A percentile compares a stretch with the other conserved stretches of the same genome.
Conservation (phyloP, 2,888 invertebrate genomes). For the Sclerodermus sp. region DNA sequence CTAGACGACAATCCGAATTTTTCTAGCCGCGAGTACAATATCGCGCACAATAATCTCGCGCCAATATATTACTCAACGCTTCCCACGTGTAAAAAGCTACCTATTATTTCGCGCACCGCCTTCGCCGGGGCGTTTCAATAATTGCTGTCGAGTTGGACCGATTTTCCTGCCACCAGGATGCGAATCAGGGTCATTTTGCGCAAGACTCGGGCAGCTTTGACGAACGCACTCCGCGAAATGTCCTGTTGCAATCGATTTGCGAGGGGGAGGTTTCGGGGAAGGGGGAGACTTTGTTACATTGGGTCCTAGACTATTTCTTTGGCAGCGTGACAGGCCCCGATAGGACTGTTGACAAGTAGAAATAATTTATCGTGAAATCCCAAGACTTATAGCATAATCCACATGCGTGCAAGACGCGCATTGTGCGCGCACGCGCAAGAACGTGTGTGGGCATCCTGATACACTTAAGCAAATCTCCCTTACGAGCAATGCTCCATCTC, state of each 20-base stretch:
- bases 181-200: background rate
- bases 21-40: no score
- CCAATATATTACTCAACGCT: no score
- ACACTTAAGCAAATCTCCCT: constrained; percentile 26
- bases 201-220: background rate
- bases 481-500: constrained; percentile 26
- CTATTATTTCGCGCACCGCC: no score
- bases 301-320: constrained; percentile 9
- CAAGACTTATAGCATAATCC: background rate
- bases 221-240: constrained; percentile 8
- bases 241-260: constrained; percentile 27
- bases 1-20: no score
- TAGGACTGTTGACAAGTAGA: constrained; percentile 19
- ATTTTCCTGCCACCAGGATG: background rate
- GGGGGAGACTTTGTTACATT: constrained; percentile 17
- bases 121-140: no score
- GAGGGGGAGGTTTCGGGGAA: constrained; percentile 16
- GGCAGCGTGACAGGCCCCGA: constrained; percentile 18
- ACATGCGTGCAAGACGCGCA: constrained; percentile 9
- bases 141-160: background rate
- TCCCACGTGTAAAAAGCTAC: no score
- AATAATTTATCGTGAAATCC: constrained; percentile 27
- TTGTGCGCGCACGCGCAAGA: constrained; percentile 9
- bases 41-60: no score
- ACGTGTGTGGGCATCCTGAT: constrained; percentile 23